Conservation (phyloP, 2,888 invertebrate species). For the Lysandra coridon region DNA sequence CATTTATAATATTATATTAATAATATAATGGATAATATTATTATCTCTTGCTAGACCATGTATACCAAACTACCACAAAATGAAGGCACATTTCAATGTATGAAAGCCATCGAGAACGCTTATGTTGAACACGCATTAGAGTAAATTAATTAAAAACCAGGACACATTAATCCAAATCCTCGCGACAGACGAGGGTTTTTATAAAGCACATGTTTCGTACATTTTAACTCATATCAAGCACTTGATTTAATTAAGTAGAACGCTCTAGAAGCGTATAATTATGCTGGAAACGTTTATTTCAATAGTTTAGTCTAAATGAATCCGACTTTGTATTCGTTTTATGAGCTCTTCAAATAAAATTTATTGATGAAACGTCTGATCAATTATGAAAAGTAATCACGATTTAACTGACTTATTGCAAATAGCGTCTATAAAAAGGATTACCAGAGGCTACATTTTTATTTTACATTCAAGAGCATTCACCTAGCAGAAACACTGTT, state of each 20-base stretch:
- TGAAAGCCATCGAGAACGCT: not conserved
- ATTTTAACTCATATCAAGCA: conserved; percentile 15
- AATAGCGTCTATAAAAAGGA: not conserved
- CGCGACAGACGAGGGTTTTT: conserved; percentile 9
- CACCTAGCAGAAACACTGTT: not conserved
- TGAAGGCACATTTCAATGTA: not conserved
- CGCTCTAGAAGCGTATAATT: conserved; percentile 10
- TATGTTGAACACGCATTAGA: conserved; percentile 14
- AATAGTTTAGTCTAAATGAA: not conserved
- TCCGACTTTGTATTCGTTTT: conserved; percentile 1
- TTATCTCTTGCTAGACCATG: too few species aligned
- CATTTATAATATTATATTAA: too few species aligned
- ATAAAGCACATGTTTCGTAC: conserved; percentile 12
- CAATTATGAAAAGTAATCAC: not conserved
- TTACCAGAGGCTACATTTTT: not conserved
- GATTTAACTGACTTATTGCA: not conserved
- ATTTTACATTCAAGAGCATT: not conserved
- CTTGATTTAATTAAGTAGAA: conserved; percentile 21
- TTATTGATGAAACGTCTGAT: not conserved
- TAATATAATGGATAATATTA: too few species aligned
- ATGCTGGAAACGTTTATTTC: conserved; percentile 11
- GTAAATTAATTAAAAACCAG: conserved; percentile 19
- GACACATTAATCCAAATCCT: not conserved
- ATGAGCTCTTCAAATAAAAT: not conserved
- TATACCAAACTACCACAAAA: not conserved